phyloP scores from a whole-genome alignment of 1,140 invertebrate genomes.

The Drosophila micromelanica region DNA sequence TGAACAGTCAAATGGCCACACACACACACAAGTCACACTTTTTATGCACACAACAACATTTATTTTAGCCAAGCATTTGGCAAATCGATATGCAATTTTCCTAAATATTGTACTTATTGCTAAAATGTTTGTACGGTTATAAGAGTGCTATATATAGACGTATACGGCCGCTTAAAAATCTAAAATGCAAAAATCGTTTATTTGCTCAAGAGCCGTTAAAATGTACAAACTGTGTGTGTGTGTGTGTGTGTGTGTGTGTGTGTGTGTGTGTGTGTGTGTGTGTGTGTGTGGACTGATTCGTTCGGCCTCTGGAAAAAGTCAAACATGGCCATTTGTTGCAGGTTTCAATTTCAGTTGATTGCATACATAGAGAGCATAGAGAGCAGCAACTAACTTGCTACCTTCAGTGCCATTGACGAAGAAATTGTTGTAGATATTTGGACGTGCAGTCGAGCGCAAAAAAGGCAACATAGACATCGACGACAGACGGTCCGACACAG shows the following conservation, averaged over 20 bases:
- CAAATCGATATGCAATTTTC: constrained; percentile 52
- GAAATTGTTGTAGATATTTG: constrained; percentile 79
- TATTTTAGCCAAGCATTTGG: constrained; percentile 38
- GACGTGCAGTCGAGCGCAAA: constrained; percentile 74
- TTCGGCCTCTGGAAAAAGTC: constrained; percentile 69
- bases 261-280: constrained; percentile 24
- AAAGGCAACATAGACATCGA: constrained; percentile 59
- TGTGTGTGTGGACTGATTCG: constrained; percentile 16
- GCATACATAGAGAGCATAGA: constrained; percentile 50
- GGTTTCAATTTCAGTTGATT: constrained; percentile 80
- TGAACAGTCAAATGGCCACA: constrained; percentile 47
- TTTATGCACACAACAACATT: constrained; percentile 18
- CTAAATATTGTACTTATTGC: constrained; percentile 45
- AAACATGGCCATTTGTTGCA: constrained; percentile 78
- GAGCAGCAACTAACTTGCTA: constrained; percentile 29
- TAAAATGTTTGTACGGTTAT: constrained; percentile 29
- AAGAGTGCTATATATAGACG: constrained; percentile 20
- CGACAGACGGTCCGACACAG: constrained; percentile 35
- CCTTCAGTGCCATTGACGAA: constrained; percentile 63
- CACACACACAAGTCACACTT: constrained; percentile 27
- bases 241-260: constrained; percentile 27
- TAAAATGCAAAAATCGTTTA: constrained; percentile 81
- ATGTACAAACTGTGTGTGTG: constrained; percentile 55
- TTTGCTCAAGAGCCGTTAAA: constrained; percentile 78
- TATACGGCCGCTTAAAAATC: constrained; percentile 54